Conservation (phyloP, 92 coral and sea anemone species). For the Scolanthus callimorphus region DNA sequence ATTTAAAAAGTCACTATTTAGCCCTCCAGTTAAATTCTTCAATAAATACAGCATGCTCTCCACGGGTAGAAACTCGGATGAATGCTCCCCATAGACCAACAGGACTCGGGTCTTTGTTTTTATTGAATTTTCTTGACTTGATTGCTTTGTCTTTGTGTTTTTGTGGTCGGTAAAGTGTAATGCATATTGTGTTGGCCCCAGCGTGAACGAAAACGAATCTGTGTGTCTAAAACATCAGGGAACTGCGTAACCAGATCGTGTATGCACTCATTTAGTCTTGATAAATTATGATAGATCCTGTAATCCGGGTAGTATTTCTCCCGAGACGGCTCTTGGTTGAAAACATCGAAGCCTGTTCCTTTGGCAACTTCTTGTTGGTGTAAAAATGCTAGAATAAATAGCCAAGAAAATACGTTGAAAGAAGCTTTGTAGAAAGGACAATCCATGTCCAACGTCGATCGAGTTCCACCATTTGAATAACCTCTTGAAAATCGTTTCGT, state of each 20-base stretch:
- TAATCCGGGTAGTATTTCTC: slow-evolving; percentile 62
- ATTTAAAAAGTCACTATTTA: slow-evolving; percentile 15
- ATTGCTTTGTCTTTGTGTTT: slow-evolving; percentile 1
- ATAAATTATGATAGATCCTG: slow-evolving; percentile 62
- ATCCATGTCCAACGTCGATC: slow-evolving; percentile 17
- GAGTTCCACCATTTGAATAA: neutral
- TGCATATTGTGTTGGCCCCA: slow-evolving; percentile 71
- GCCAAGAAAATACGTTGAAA: slow-evolving; percentile 11
- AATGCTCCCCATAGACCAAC: slow-evolving; percentile 75
- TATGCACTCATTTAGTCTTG: slow-evolving; percentile 67
- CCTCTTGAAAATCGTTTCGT: too few species aligned
- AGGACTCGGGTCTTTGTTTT: slow-evolving; percentile 27
- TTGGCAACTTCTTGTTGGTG: slow-evolving; percentile 32
- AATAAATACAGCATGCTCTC: slow-evolving; percentile 72
- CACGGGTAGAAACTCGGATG: slow-evolving; percentile 79
- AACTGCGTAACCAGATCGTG: slow-evolving; percentile 53
- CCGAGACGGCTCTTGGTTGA: slow-evolving; percentile 34
- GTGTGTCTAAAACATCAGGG: slow-evolving; percentile 57
- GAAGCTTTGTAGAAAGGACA: slow-evolving; percentile 12
- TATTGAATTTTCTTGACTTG: slow-evolving; percentile 2
- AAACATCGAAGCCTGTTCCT: slow-evolving; percentile 54
- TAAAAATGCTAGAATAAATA: slow-evolving; percentile 29
- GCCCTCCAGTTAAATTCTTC: slow-evolving; percentile 60
- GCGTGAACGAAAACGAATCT: slow-evolving; percentile 76
- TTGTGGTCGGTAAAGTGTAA: slow-evolving; percentile 59